Evolutionary conservation across 2,888 invertebrate species (phyloP).

Genomic region (Acrobasis consociella): DNA sequence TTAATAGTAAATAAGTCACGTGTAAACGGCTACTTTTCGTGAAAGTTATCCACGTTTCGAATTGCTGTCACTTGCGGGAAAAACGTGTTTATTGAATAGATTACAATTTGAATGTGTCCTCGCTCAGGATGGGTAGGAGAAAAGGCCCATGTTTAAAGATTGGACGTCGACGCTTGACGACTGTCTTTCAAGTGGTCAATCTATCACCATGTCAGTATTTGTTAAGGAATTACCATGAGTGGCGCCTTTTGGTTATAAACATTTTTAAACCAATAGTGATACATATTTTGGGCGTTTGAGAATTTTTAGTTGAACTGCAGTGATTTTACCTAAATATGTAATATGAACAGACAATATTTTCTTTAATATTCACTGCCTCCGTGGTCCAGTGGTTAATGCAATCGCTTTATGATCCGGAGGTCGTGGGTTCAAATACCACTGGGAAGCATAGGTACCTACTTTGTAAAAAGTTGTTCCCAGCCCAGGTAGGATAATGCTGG

Average conservation of each 20-base stretch:
- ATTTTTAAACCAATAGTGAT: neutral
- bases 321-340: too few species aligned
- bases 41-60: slow-evolving; percentile 38
- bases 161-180: neutral
- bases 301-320: too few species aligned
- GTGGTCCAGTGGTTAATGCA: too few species aligned
- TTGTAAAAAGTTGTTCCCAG: too few species aligned
- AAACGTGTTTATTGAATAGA: slow-evolving; percentile 46
- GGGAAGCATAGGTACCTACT: too few species aligned
- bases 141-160: slow-evolving; percentile 18
- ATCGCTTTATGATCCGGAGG: too few species aligned
- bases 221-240: neutral
- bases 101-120: slow-evolving; percentile 35
- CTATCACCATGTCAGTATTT: slow-evolving; percentile 2
- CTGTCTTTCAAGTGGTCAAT: slow-evolving; percentile 5
- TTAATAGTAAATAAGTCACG: slow-evolving; percentile 26
- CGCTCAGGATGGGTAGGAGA: neutral
- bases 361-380: too few species aligned
- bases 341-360: too few species aligned
- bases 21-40: slow-evolving; percentile 38
- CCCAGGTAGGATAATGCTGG: too few species aligned
- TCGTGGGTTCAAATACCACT: too few species aligned
- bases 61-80: slow-evolving; percentile 41
- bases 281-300: too few species aligned
- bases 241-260: neutral